Percentiles rank a stretch among this genome's conserved stretches.
These are phyloP conservation scores for Craseonycteris thonglongyai DNA, from an alignment of 2,113 vertebrate genomes.

Conservation along the genomic window DNA sequence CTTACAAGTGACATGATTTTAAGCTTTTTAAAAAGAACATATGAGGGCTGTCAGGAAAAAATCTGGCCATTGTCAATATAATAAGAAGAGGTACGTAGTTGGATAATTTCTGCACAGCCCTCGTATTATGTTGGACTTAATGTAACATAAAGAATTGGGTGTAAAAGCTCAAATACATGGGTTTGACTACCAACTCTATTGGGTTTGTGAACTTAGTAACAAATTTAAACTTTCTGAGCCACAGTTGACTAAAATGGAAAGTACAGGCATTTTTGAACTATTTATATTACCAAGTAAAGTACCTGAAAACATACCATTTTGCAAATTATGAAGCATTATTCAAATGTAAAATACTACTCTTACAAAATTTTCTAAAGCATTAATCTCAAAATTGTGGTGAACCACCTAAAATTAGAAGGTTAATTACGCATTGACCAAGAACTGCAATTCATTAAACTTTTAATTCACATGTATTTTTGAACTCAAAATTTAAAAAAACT, in stretches of 20 bases:
- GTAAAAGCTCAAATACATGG: not conserved
- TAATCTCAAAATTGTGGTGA: constrained; percentile 20
- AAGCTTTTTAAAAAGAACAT: not conserved
- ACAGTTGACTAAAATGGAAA: not conserved
- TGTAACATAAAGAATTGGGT: not conserved
- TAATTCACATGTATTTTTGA: constrained; percentile 10
- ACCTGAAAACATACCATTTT: not conserved
- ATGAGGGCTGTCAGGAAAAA: too few relatives aligned
- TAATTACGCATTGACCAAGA: constrained; percentile 23
- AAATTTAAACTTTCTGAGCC: constrained; percentile 10
- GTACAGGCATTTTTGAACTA: not conserved
- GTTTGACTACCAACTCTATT: not conserved
- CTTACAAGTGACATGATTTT: not conserved
- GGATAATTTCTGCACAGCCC: too few relatives aligned
- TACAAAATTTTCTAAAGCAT: not conserved
- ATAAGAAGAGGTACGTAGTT: too few relatives aligned
- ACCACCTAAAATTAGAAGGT: constrained; percentile 20
- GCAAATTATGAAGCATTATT: not conserved
- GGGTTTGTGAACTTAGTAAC: not conserved
- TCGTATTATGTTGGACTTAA: not conserved
- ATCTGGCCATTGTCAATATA: too few relatives aligned
- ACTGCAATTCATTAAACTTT: not conserved
- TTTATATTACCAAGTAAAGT: not conserved
- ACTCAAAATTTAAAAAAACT: not conserved
- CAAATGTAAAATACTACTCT: not conserved